These are phyloP conservation scores for Paralvinella palmiformis DNA, from an alignment of 1,140 invertebrate species.

Conservation along the genomic window DNA sequence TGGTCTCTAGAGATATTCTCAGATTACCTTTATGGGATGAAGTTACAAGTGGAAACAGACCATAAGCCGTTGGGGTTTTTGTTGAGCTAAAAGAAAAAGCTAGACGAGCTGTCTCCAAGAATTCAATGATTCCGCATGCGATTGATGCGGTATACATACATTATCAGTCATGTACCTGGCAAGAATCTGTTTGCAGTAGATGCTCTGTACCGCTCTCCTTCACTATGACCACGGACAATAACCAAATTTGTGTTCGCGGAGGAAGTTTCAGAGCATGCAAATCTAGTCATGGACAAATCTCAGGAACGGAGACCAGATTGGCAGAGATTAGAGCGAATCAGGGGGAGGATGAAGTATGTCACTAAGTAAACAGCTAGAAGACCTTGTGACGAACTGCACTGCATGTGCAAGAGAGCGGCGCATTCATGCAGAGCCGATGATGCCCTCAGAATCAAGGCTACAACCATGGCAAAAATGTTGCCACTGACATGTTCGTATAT, in stretches of 20 bases:
- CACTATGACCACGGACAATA: neutral
- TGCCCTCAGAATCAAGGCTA: neutral
- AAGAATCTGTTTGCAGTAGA: neutral
- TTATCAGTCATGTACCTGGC: neutral
- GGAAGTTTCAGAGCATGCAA: neutral
- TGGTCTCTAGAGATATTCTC: conserved; percentile 40
- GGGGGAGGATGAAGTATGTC: neutral
- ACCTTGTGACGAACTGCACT: no score
- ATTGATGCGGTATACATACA: conserved; percentile 4
- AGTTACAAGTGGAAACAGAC: conserved; percentile 7
- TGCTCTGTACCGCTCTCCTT: neutral
- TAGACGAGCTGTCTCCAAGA: neutral
- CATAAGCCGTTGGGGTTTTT: neutral
- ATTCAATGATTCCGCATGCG: conserved; percentile 3
- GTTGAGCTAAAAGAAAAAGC: neutral
- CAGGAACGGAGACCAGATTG: neutral
- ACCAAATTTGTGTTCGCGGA: neutral
- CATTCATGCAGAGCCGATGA: conserved; percentile 8
- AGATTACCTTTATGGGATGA: conserved; percentile 16
- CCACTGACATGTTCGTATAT: conserved; percentile 10
- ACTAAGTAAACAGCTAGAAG: neutral
- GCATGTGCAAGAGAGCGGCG: conserved; percentile 11
- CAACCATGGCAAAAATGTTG: conserved; percentile 14
- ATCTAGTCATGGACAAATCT: neutral
- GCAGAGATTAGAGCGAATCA: neutral